Percentiles rank a stretch among this genome's conserved stretches.
Conservation (phyloP, 2,113 vertebrate species). For the Rhadina sibilatrix region DNA sequence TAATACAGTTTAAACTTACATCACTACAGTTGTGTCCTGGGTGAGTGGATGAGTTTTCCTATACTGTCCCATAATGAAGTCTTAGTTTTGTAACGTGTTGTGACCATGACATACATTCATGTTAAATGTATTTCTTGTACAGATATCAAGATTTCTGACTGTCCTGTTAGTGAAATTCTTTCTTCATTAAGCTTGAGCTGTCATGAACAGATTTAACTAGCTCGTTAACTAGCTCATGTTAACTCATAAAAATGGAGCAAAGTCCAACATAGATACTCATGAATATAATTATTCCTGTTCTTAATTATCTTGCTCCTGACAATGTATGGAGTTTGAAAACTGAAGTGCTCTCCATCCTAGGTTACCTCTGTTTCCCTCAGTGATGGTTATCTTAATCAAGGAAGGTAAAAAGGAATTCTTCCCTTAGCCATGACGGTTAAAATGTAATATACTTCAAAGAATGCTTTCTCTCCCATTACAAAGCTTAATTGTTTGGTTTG, state of each 20-base stretch:
- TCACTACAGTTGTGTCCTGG: background rate
- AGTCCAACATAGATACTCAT: fast-evolving
- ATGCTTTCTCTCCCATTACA: background rate
- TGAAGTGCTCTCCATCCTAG: background rate
- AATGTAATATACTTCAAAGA: background rate
- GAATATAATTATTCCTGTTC: background rate
- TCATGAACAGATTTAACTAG: background rate
- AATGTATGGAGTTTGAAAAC: background rate
- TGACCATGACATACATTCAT: background rate
- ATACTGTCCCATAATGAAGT: background rate
- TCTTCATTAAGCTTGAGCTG: background rate
- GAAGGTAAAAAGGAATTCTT: background rate
- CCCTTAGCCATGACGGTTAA: background rate
- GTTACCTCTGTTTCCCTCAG: background rate
- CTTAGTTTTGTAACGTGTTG: background rate
- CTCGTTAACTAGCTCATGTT: background rate
- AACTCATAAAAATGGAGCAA: background rate
- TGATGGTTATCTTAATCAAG: background rate
- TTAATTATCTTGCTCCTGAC: background rate
- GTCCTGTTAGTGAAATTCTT: background rate
- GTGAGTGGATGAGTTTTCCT: background rate
- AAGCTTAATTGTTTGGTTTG: background rate
- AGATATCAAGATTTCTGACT: background rate
- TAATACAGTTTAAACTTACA: background rate
- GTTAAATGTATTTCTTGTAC: background rate